phyloP scores from a whole-genome alignment of 2,888 invertebrate genomes.

The Lumbricus terrestris region DNA sequence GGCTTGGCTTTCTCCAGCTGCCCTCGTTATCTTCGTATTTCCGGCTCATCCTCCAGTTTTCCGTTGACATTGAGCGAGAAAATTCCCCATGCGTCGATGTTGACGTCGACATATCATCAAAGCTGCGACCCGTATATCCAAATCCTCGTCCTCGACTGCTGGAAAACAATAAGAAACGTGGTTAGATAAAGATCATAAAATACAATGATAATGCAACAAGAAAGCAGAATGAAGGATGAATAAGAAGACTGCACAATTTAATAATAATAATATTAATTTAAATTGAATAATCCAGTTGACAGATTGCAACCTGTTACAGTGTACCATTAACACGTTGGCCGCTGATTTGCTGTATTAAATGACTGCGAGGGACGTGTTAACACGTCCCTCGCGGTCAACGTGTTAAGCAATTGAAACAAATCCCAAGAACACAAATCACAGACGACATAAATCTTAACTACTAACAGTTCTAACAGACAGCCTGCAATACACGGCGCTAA shows the following conservation, averaged over 20 bases:
- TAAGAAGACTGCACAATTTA: neutral
- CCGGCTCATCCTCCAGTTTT: conserved; percentile 54
- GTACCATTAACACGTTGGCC: no score
- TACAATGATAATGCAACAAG: neutral
- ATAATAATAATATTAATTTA: no score
- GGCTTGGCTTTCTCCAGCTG: conserved; percentile 19
- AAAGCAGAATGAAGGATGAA: neutral
- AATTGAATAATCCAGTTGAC: no score
- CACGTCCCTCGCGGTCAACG: no score
- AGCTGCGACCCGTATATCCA: conserved; percentile 39
- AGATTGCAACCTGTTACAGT: no score
- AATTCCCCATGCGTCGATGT: conserved; percentile 44
- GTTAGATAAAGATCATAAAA: neutral
- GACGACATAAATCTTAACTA: no score
- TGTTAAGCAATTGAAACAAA: no score
- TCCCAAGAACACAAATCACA: no score
- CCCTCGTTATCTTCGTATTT: conserved; percentile 46
- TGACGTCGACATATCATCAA: conserved; percentile 36
- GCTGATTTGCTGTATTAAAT: no score
- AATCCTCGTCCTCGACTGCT: conserved; percentile 52
- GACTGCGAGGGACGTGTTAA: no score
- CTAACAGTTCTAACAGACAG: no score
- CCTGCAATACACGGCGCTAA: no score
- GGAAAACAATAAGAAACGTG: neutral
- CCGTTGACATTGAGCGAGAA: conserved; percentile 51